These are phyloP conservation scores for Mimas tiliae DNA, from an alignment of 2,888 invertebrate genomes.

Conservation along the genomic window DNA sequence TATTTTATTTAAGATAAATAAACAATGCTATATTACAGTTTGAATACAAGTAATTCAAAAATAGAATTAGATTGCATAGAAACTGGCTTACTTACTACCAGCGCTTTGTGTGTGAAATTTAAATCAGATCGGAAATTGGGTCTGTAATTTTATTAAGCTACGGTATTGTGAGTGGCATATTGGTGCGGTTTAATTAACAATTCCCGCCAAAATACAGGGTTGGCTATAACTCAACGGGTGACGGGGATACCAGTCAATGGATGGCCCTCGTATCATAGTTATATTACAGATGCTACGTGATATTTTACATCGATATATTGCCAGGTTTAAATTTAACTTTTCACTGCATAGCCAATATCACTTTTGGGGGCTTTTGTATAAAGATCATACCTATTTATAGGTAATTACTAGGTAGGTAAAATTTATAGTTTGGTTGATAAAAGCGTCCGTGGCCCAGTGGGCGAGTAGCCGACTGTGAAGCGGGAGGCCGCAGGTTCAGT, in stretches of 20 bases:
- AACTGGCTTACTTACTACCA: neutral
- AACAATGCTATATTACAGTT: no score
- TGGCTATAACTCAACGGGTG: slow-evolving; percentile 56
- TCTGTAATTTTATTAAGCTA: slow-evolving; percentile 60
- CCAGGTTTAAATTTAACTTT: slow-evolving; percentile 5
- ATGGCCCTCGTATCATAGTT: slow-evolving; percentile 41
- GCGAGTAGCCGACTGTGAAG: no score
- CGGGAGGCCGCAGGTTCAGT: no score
- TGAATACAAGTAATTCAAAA: neutral
- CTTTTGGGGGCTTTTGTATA: neutral
- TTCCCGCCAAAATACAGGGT: slow-evolving; percentile 51
- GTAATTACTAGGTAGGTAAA: no score
- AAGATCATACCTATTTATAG: neutral
- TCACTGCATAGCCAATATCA: neutral
- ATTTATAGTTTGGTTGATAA: no score
- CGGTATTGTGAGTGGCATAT: slow-evolving; percentile 60
- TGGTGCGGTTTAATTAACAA: slow-evolving; percentile 71
- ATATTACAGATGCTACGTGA: slow-evolving; percentile 23
- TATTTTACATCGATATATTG: slow-evolving; percentile 11
- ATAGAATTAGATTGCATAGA: slow-evolving; percentile 2
- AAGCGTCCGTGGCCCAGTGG: no score
- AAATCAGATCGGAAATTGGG: slow-evolving; percentile 56
- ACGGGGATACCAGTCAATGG: slow-evolving; percentile 51
- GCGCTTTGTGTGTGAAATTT: slow-evolving; percentile 30
- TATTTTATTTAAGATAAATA: no score